phyloP scores from a whole-genome alignment of 2,797 vertebrate genomes.

The Macropodus opercularis region DNA sequence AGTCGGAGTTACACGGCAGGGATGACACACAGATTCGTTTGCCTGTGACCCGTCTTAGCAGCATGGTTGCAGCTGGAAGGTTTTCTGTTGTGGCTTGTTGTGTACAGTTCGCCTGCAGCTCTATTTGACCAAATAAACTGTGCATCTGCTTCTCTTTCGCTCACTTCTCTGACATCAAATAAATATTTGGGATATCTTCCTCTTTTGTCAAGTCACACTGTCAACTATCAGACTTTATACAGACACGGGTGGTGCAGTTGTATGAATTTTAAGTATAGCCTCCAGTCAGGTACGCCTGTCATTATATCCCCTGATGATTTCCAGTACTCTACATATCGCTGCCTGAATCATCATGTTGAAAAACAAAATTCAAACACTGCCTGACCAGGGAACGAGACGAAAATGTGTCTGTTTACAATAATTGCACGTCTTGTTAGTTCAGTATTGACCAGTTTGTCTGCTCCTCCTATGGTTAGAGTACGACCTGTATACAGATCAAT shows the following conservation, averaged over 20 bases:
- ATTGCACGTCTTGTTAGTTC: background rate
- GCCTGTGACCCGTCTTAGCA: conserved; percentile 32
- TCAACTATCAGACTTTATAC: conserved; percentile 29
- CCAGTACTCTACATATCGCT: conserved; percentile 28
- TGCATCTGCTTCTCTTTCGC: conserved; percentile 37
- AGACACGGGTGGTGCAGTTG: conserved; percentile 6
- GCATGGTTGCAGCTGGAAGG: conserved; percentile 49
- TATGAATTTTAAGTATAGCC: conserved; percentile 43
- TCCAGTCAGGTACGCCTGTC: conserved; percentile 27
- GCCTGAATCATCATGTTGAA: conserved; percentile 18
- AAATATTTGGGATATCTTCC: conserved; percentile 47
- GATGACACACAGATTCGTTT: conserved; percentile 62
- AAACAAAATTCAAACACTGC: conserved; percentile 7
- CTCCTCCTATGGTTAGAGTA: no score
- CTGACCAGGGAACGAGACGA: background rate
- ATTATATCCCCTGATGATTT: conserved; percentile 35
- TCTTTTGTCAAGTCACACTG: conserved; percentile 36
- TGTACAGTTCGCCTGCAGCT: conserved; percentile 33
- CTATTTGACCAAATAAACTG: conserved; percentile 60
- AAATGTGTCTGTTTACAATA: conserved; percentile 3
- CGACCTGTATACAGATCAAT: conserved; percentile 6
- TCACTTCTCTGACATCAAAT: conserved; percentile 34
- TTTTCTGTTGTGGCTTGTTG: conserved; percentile 22
- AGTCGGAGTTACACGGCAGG: conserved; percentile 20
- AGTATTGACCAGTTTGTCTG: conserved; percentile 4